phyloP scores from a whole-genome alignment of 2,797 vertebrate genomes.

The Poecilia velifera region DNA sequence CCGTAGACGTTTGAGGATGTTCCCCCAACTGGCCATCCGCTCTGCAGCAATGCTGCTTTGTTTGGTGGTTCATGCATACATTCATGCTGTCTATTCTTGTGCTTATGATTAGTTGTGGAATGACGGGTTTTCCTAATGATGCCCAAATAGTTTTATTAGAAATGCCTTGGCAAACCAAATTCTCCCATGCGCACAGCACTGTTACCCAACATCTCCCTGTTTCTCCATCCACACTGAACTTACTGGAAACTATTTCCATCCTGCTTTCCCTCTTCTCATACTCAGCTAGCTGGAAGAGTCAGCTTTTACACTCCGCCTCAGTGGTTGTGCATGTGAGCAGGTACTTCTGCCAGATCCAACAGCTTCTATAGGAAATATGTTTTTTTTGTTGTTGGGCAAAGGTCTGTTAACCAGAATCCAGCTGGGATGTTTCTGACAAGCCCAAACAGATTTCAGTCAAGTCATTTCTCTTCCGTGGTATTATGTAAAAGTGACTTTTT shows the following conservation, averaged over 20 bases:
- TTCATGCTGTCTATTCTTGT: conserved; percentile 3
- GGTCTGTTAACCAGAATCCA: conserved; percentile 28
- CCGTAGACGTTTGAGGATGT: background rate
- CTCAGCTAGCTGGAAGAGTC: conserved; percentile 47
- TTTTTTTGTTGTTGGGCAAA: conserved; percentile 3
- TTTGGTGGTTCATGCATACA: background rate
- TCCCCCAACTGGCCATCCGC: background rate
- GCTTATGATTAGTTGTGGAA: conserved; percentile 41
- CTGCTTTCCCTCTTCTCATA: conserved; percentile 53
- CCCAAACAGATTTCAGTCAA: background rate
- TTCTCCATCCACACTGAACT: conserved; percentile 41
- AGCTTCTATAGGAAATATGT: conserved; percentile 28
- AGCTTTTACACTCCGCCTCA: conserved; percentile 47
- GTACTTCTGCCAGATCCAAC: conserved; percentile 45
- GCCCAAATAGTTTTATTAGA: conserved; percentile 41
- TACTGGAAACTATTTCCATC: conserved; percentile 73
- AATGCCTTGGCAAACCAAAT: conserved; percentile 42
- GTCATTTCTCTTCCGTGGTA: background rate
- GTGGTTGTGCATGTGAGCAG: conserved; percentile 23
- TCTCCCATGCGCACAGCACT: conserved; percentile 33
- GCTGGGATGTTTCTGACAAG: background rate
- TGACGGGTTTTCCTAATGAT: conserved; percentile 22
- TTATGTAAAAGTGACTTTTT: background rate
- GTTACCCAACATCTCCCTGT: conserved; percentile 45
- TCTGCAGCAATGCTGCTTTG: background rate